These are phyloP conservation scores for Mesaphorura yosii DNA, from an alignment of 1,140 invertebrate species.

Conservation along the genomic window DNA sequence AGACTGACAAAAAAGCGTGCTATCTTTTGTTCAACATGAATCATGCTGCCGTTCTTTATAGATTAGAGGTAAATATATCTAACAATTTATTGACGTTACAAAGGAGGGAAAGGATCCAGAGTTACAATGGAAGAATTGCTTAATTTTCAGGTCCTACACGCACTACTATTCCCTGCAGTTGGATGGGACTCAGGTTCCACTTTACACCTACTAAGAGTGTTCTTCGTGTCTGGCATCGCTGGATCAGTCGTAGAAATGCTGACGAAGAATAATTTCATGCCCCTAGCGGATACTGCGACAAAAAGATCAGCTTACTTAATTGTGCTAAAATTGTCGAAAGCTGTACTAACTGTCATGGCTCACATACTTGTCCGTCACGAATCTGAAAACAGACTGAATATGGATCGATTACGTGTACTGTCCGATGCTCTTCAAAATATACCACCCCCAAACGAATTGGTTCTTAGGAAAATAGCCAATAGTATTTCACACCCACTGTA, in stretches of 20 bases:
- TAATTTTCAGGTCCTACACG: conserved; percentile 63
- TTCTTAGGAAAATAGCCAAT: conserved; percentile 57
- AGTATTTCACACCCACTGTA: conserved; percentile 61
- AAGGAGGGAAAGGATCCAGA: not conserved
- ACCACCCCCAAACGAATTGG: conserved; percentile 54
- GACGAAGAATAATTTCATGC: conserved; percentile 75
- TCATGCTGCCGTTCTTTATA: conserved; percentile 65
- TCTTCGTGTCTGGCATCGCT: conserved; percentile 73
- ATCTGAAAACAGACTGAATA: conserved; percentile 31
- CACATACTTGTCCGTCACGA: conserved; percentile 47
- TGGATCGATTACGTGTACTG: conserved; percentile 38
- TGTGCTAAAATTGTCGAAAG: conserved; percentile 75
- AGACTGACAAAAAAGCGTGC: conserved; percentile 25
- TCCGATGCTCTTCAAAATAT: conserved; percentile 58
- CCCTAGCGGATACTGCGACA: conserved; percentile 64
- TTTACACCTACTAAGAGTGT: conserved; percentile 76
- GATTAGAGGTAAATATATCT: conserved; percentile 44
- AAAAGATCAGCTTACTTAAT: conserved; percentile 74
- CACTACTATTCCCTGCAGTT: conserved; percentile 78
- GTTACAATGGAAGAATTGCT: conserved; percentile 7
- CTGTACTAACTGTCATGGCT: conserved; percentile 74
- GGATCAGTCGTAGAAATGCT: conserved; percentile 69
- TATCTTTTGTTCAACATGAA: conserved; percentile 27
- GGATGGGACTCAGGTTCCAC: conserved; percentile 70
- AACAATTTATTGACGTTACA: conserved; percentile 4